Base-by-base conservation (phyloP, 1,140 invertebrate species). In the Muscidifurax raptorellus region DNA sequence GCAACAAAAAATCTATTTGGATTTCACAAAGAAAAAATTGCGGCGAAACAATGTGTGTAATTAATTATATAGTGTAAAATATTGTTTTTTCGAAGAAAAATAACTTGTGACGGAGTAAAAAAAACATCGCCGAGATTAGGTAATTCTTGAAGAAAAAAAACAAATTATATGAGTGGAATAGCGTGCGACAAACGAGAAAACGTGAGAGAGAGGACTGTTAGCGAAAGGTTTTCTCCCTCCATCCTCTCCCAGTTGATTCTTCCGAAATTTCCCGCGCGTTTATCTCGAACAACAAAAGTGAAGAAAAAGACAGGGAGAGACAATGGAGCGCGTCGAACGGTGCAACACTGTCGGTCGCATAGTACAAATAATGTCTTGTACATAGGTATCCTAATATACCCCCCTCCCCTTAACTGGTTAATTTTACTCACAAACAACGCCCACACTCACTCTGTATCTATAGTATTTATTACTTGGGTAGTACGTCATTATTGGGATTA, bases 401-500 rank as follows among this genome's bases (percentile, higher is more conserved):
- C 88, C 86, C 81, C 84, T 85, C 88, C 88, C 86, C 86, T 86
- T 88, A 90, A 91, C 91, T 91, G 89, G 89, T 91, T 92, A 91
- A 92, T 90, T 85, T 92, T 91, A 92, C 90, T 91, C 89, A 92
- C 88, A 90, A 85, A 30, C 77, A 82, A 85, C 89, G 88, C 90
- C 88, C 89, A 92, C 90, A 92, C 91, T 92, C 90, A 91, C 90
- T 91, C 90, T 92, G 92, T 93, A 93, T 92, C 91, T 93, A 93
- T 93, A 93, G 92, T 93, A 93, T 93, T 93, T 93, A 93, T 93
- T 93, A 93, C 91, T 92, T 93, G 93, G 92, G 92, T 93, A 93
- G 92, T 92, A 92, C 87, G 90, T 91, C 91, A 93, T 92, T 92
- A 92, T 92, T 93, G 92, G 92, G 92, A 93, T 93, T 92, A 93